Conservation (phyloP, 1,140 invertebrate genomes). For the Conus ventricosus region DNA sequence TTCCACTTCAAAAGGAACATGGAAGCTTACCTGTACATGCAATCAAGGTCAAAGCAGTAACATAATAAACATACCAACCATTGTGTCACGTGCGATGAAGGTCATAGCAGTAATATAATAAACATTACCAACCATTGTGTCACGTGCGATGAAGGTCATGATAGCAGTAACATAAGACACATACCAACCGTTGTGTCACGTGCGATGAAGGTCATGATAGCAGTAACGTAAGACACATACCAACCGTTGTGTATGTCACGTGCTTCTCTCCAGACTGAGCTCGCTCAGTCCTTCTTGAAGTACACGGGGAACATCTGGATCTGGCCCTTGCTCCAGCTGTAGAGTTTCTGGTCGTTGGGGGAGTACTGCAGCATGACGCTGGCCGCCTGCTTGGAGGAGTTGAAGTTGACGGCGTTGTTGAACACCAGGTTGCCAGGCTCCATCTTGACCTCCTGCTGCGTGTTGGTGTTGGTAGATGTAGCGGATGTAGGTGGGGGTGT, state of each 20-base stretch:
- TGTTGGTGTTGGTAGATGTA: slow-evolving; percentile 66
- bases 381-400: slow-evolving; percentile 32
- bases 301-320: slow-evolving; percentile 58
- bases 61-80: too few species aligned
- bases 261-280: not conserved
- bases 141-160: too few species aligned
- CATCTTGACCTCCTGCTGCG: slow-evolving; percentile 50
- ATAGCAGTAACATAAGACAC: too few species aligned
- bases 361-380: slow-evolving; percentile 66
- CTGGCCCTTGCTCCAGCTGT: slow-evolving; percentile 64
- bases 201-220: too few species aligned
- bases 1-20: too few species aligned
- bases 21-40: too few species aligned
- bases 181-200: too few species aligned
- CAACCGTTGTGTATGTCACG: not conserved
- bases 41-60: too few species aligned
- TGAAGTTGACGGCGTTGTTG: slow-evolving; percentile 47
- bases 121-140: too few species aligned
- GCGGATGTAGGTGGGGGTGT: slow-evolving; percentile 62
- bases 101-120: too few species aligned
- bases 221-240: too few species aligned
- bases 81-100: too few species aligned
- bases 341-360: slow-evolving; percentile 54
- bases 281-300: slow-evolving; percentile 16
- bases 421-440: slow-evolving; percentile 53